Conservation (phyloP, 2,888 invertebrate species). For the Aethes cnicana region DNA sequence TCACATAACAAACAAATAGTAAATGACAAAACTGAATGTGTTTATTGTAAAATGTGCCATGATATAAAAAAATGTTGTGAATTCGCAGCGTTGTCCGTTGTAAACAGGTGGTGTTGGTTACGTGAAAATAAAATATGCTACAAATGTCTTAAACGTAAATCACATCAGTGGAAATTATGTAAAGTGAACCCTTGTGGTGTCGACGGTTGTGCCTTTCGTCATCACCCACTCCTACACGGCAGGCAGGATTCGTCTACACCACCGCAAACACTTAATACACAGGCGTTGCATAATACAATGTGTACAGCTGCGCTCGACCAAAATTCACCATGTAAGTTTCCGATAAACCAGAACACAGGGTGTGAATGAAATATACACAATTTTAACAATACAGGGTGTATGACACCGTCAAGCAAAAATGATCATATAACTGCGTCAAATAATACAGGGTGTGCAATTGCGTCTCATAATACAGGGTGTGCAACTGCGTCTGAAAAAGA, state of each 20-base stretch:
- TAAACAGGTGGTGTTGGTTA: slow-evolving; percentile 11
- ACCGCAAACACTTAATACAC: not conserved
- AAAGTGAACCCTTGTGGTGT: not conserved
- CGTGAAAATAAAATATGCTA: not conserved
- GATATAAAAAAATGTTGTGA: slow-evolving; percentile 1
- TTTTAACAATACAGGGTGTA: no score
- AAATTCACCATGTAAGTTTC: no score
- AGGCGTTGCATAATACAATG: not conserved
- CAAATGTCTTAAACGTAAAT: slow-evolving; percentile 4
- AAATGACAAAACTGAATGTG: not conserved
- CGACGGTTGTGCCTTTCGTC: not conserved
- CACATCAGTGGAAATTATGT: slow-evolving; percentile 2
- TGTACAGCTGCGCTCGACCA: not conserved
- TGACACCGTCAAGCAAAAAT: no score
- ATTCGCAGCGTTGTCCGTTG: slow-evolving; percentile 2
- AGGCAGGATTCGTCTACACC: not conserved
- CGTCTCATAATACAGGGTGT: not conserved
- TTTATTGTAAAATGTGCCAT: not conserved
- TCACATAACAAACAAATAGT: not conserved
- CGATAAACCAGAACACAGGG: no score
- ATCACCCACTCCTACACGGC: not conserved
- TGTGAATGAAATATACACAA: no score
- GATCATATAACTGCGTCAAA: no score
- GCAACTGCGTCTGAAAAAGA: no score
- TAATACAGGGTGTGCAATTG: not conserved